These are phyloP conservation scores for Orthonychiurus folsomi DNA, from an alignment of 2,888 invertebrate genomes.

Conservation along the genomic window DNA sequence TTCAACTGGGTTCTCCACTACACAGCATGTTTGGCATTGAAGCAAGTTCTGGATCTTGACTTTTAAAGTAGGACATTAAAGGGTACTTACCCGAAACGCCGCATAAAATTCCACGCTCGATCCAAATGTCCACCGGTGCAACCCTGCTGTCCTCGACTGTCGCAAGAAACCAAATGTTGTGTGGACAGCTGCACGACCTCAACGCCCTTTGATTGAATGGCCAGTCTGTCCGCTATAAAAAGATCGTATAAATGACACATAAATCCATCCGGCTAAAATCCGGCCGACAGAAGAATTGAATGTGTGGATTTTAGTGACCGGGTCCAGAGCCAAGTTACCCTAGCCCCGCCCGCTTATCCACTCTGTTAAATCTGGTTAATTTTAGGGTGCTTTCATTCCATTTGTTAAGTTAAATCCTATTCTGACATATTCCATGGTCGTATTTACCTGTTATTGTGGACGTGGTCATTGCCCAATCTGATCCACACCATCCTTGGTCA, in stretches of 20 bases:
- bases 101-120: conserved; percentile 80
- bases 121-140: conserved; percentile 85
- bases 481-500: conserved; percentile 64
- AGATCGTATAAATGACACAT: neutral
- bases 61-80: no score
- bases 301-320: no score
- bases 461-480: conserved; percentile 88
- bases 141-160: conserved; percentile 57
- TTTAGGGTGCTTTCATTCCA: no score
- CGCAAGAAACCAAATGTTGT: conserved; percentile 80
- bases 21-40: no score
- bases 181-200: conserved; percentile 65
- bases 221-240: conserved; percentile 55
- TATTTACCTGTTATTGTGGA: conserved; percentile 53
- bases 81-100: conserved; percentile 56
- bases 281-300: neutral
- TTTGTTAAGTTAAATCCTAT: neutral
- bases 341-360: no score
- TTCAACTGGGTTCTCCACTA: no score
- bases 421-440: no score
- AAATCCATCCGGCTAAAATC: neutral
- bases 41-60: no score
- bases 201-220: conserved; percentile 72
- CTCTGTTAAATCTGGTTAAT: no score
- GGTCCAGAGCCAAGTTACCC: no score